A percentile compares a stretch with the other conserved stretches of the same genome.
phyloP scores from a whole-genome alignment of 2,797 vertebrate genomes.

The Leuciscus waleckii region DNA sequence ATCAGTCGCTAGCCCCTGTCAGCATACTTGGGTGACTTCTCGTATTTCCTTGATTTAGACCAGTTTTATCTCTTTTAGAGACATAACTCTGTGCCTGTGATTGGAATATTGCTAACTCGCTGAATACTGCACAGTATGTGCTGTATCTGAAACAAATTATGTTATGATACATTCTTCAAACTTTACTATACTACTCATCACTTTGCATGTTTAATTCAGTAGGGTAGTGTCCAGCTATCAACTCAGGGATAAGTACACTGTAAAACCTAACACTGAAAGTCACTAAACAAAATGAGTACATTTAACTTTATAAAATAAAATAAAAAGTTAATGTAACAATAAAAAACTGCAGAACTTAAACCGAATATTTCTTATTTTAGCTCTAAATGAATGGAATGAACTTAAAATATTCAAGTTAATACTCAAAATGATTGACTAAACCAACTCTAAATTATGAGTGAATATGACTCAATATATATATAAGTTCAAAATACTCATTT shows the following conservation, averaged over 20 bases:
- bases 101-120: not conserved
- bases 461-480: too few relatives aligned
- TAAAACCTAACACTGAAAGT: too few relatives aligned
- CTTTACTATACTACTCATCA: not conserved
- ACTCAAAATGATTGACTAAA: too few relatives aligned
- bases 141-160: not conserved
- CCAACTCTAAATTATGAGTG: too few relatives aligned
- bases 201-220: not conserved
- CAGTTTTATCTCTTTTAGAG: not conserved
- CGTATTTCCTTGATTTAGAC: not conserved
- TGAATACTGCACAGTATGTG: not conserved
- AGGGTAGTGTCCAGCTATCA: not conserved
- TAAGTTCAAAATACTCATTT: too few relatives aligned
- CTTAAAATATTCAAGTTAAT: too few relatives aligned
- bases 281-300: too few relatives aligned
- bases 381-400: too few relatives aligned
- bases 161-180: not conserved
- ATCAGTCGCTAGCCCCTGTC: slow-evolving; percentile 9
- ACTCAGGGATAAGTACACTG: not conserved
- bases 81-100: not conserved
- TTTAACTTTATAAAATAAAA: too few relatives aligned
- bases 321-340: too few relatives aligned
- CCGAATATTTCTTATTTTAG: too few relatives aligned
- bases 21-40: slow-evolving; percentile 21
- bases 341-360: too few relatives aligned